These are phyloP conservation scores for Tachypleus tridentatus DNA, from an alignment of 1,140 invertebrate species.

Conservation along the genomic window DNA sequence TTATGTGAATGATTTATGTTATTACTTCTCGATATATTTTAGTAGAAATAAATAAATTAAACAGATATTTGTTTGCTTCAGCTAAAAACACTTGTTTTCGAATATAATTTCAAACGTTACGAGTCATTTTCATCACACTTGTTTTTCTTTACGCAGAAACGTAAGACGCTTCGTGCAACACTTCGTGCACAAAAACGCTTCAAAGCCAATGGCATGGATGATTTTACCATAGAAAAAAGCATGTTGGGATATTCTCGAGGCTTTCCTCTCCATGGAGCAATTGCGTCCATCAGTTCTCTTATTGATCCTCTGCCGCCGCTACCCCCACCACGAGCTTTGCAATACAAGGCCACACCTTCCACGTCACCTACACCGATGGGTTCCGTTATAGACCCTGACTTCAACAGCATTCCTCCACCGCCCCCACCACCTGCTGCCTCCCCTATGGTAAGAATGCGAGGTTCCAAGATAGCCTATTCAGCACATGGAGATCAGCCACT, in stretches of 20 bases:
- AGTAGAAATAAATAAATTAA: no score
- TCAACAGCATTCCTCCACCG: neutral
- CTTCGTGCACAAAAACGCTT: slow-evolving; percentile 58
- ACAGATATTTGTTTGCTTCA: no score
- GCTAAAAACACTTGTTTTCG: no score
- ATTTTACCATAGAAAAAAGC: slow-evolving; percentile 18
- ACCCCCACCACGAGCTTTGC: slow-evolving; percentile 3
- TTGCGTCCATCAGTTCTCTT: neutral
- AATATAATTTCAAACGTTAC: no score
- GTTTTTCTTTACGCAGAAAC: slow-evolving; percentile 46
- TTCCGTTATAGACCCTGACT: slow-evolving; percentile 15
- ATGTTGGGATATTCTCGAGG: slow-evolving; percentile 6
- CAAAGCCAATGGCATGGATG: slow-evolving; percentile 57
- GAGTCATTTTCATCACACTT: no score
- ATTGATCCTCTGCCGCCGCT: slow-evolving; percentile 3
- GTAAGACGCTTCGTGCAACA: slow-evolving; percentile 61
- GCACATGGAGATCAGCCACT: slow-evolving; percentile 1
- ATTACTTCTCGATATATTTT: no score
- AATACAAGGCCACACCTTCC: neutral
- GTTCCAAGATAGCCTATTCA: slow-evolving; percentile 12
- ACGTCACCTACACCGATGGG: neutral
- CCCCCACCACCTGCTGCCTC: slow-evolving; percentile 8
- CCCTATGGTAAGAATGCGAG: slow-evolving; percentile 16
- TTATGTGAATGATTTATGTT: no score
- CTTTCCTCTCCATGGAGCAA: slow-evolving; percentile 2